These are phyloP conservation scores for Clarias laeviceps DNA, from an alignment of 2,797 vertebrate genomes.

Conservation along the genomic window DNA sequence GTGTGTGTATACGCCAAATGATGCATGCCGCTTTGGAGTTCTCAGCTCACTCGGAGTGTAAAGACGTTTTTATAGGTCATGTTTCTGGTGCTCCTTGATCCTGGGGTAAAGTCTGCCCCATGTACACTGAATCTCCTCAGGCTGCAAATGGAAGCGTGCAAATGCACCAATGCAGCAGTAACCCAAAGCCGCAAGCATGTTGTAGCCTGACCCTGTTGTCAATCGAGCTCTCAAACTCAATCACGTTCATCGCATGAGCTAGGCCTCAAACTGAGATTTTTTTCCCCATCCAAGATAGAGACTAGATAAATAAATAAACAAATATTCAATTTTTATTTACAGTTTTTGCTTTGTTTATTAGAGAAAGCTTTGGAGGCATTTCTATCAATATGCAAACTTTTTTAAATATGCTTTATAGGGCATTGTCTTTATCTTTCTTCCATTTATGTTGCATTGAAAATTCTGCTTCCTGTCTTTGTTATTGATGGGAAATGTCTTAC, in stretches of 20 bases:
- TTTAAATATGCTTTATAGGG: background rate
- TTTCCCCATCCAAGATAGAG: background rate
- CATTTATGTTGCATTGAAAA: background rate
- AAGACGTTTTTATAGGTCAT: background rate
- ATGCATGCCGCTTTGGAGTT: background rate
- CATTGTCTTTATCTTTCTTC: too few species aligned
- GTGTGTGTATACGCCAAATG: background rate
- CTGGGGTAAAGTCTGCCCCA: background rate
- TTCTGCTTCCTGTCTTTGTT: background rate
- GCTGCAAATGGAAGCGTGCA: background rate
- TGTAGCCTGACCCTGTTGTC: background rate
- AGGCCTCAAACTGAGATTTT: background rate
- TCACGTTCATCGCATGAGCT: background rate
- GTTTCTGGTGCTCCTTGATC: background rate
- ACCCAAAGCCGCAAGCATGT: background rate
- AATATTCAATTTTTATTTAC: background rate
- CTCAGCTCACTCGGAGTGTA: background rate
- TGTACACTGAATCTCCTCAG: too few species aligned
- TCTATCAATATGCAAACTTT: background rate
- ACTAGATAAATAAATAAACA: too few species aligned
- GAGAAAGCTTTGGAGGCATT: background rate
- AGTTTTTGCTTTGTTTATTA: background rate
- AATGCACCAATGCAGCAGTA: background rate
- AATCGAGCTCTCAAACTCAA: background rate
- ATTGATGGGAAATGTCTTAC: background rate